These are phyloP conservation scores for Saccopteryx leptura DNA, from an alignment of 2,113 vertebrate genomes.

Conservation along the genomic window DNA sequence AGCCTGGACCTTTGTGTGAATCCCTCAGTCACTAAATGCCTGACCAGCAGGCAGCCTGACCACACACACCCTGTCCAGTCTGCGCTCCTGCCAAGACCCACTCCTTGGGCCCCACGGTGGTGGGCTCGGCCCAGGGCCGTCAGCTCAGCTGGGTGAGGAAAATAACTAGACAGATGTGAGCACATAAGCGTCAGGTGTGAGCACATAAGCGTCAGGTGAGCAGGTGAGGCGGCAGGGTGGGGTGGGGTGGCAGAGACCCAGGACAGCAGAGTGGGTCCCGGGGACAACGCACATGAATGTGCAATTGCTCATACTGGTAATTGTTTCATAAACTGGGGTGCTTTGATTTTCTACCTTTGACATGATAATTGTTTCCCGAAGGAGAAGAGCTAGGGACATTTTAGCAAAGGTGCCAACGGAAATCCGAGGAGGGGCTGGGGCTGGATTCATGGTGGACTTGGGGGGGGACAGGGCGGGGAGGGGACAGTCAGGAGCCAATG, in stretches of 20 bases:
- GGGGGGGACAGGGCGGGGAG: too few species aligned
- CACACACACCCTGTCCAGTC: fast-evolving
- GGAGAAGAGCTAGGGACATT: neutral
- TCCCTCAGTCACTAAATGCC: fast-evolving
- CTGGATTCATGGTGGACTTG: too few species aligned
- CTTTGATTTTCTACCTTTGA: fast-evolving
- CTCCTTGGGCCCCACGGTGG: fast-evolving
- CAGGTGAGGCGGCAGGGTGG: too few species aligned
- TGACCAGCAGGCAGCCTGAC: neutral
- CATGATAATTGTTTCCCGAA: fast-evolving
- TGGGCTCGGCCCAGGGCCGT: neutral
- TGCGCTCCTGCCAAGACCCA: fast-evolving
- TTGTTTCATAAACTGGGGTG: neutral
- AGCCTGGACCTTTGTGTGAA: too few species aligned
- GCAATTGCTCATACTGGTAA: fast-evolving
- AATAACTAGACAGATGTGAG: fast-evolving
- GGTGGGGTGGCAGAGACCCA: too few species aligned
- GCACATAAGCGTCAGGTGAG: fast-evolving
- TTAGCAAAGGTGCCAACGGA: neutral
- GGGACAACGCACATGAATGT: fast-evolving
- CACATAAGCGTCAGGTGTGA: fast-evolving
- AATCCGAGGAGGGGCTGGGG: fast-evolving
- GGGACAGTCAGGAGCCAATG: fast-evolving
- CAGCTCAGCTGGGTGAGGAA: fast-evolving
- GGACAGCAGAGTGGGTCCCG: fast-evolving